phyloP scores from a whole-genome alignment of 2,113 vertebrate genomes.

The Junco hyemalis region DNA sequence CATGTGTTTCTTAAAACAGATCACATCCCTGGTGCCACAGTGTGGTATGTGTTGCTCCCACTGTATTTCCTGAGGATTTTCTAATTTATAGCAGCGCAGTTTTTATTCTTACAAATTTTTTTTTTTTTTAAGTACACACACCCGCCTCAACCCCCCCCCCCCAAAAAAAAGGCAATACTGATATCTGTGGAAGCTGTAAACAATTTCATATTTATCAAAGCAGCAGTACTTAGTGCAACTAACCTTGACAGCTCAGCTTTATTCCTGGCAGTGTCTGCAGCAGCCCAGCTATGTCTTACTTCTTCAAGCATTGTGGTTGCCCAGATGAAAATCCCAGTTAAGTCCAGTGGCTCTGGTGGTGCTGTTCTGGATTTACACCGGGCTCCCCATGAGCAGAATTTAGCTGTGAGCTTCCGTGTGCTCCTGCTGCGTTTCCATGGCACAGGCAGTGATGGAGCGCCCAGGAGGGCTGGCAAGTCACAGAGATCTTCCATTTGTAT shows the following conservation, averaged over 20 bases:
- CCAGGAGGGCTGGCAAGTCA: not conserved
- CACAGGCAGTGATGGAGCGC: not conserved
- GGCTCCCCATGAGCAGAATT: not conserved
- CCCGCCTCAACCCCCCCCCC: fast-evolving
- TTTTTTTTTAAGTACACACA: not conserved
- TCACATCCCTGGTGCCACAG: not conserved
- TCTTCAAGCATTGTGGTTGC: not conserved
- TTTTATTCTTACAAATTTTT: not conserved
- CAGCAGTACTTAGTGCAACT: not conserved
- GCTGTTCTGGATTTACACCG: not conserved
- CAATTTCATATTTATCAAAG: not conserved
- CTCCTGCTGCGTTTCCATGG: constrained; percentile 2
- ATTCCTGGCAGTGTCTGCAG: not conserved
- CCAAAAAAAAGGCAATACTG: not conserved
- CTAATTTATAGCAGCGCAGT: not conserved
- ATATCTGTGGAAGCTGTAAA: not conserved
- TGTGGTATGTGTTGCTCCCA: not conserved
- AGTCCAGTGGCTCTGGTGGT: not conserved
- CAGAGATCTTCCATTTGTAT: not conserved
- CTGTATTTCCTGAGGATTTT: not conserved
- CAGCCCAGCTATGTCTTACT: not conserved
- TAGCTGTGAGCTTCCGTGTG: not conserved
- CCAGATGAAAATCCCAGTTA: constrained; percentile 17
- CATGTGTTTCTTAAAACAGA: constrained; percentile 51
- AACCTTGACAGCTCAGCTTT: not conserved